A percentile compares a stretch with the other conserved stretches of the same genome.
Conservation (phyloP, 2,888 invertebrate species). For the Morinoia aosen region DNA sequence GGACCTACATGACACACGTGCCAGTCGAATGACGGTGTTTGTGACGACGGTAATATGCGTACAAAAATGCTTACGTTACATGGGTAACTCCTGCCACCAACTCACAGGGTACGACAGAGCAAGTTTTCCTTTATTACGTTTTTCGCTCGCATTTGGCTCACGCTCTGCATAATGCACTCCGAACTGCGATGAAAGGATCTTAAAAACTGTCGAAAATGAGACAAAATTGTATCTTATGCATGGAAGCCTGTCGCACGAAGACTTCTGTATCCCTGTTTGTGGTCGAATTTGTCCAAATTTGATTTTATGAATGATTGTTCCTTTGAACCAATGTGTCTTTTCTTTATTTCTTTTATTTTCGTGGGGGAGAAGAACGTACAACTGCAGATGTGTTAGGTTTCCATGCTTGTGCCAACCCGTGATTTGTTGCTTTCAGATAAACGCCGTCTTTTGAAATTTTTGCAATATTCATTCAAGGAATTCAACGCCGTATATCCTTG, state of each 20-base stretch:
- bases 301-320: not conserved
- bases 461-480: not conserved
- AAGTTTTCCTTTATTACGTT: not conserved
- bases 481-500: not conserved
- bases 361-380: not conserved
- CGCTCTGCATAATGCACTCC: not conserved
- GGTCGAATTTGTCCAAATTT: not conserved
- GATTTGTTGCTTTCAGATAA: not conserved
- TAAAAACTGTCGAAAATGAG: not conserved
- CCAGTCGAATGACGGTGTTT: too few species aligned
- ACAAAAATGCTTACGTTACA: too few species aligned
- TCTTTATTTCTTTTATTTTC: not conserved
- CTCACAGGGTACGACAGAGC: too few species aligned
- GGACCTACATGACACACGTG: not conserved
- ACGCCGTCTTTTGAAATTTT: not conserved
- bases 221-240: not conserved
- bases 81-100: too few species aligned
- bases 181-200: not conserved
- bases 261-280: not conserved
- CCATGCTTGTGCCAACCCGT: not conserved
- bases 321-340: not conserved
- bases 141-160: not conserved
- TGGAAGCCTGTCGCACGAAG: not conserved
- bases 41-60: too few species aligned
- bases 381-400: not conserved